Percentiles rank a stretch among this genome's conserved stretches.
These are phyloP conservation scores for Pentamera pediparva DNA, from an alignment of 53 echinoderm and acorn worm genomes.

Conservation along the genomic window DNA sequence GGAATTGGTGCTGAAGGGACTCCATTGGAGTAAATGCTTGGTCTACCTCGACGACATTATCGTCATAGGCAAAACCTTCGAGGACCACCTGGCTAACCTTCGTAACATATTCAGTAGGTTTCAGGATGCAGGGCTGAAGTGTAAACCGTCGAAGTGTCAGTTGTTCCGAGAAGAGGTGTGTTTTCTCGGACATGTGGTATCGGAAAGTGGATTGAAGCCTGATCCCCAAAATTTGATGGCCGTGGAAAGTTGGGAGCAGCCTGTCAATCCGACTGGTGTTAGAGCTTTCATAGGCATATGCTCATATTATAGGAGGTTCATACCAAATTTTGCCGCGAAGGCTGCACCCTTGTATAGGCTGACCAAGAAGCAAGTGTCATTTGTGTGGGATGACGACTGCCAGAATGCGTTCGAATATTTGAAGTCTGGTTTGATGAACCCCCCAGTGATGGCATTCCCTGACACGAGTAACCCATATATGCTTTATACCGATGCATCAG, in stretches of 20 bases:
- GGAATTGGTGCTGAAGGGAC: conserved; percentile 48
- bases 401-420: neutral
- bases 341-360: neutral
- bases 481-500: no score
- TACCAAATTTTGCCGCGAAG: neutral
- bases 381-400: neutral
- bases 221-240: neutral
- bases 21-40: conserved; percentile 49
- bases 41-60: conserved; percentile 61
- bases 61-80: conserved; percentile 47
- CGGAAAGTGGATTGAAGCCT: neutral
- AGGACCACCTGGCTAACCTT: conserved; percentile 52
- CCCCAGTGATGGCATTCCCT: conserved; percentile 12
- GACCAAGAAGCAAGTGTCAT: neutral
- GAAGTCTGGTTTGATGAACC: neutral
- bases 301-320: neutral
- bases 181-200: neutral
- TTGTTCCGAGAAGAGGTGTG: neutral
- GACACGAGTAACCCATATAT: no score
- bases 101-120: conserved; percentile 33
- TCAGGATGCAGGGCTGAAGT: neutral
- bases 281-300: neutral
- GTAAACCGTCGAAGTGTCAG: neutral
- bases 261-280: neutral
- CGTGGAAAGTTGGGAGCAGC: neutral